These are phyloP conservation scores for Keiferia lycopersicella DNA, from an alignment of 2,888 invertebrate genomes.

Conservation along the genomic window DNA sequence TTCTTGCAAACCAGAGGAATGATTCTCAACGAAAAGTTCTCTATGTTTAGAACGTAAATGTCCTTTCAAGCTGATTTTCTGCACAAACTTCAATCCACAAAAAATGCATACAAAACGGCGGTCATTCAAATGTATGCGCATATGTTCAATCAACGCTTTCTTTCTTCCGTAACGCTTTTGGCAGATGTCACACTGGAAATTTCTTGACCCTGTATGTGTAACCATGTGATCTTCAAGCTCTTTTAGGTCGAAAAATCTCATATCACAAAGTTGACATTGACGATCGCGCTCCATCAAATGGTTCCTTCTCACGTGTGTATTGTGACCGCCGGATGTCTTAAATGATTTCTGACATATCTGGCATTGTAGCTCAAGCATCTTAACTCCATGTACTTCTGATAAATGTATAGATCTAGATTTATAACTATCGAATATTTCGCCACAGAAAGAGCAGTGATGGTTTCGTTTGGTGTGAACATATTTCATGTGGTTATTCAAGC, in stretches of 20 bases:
- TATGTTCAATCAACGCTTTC: slow-evolving; percentile 43
- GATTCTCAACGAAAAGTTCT: slow-evolving; percentile 2
- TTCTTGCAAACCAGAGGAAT: neutral
- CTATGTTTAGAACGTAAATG: slow-evolving; percentile 38
- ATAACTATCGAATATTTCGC: slow-evolving; percentile 36
- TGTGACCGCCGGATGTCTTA: slow-evolving; percentile 38
- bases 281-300: slow-evolving; percentile 62
- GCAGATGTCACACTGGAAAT: slow-evolving; percentile 58
- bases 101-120: slow-evolving; percentile 40
- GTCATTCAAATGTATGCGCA: slow-evolving; percentile 45
- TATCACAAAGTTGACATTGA: slow-evolving; percentile 63
- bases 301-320: slow-evolving; percentile 48
- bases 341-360: slow-evolving; percentile 50
- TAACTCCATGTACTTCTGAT: slow-evolving; percentile 34
- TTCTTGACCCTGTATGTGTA: slow-evolving; percentile 56
- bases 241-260: slow-evolving; percentile 45
- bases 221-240: slow-evolving; percentile 48
- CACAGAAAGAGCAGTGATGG: slow-evolving; percentile 37
- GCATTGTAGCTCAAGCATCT: slow-evolving; percentile 40
- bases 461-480: slow-evolving; percentile 30
- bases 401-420: slow-evolving; percentile 37
- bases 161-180: slow-evolving; percentile 43
- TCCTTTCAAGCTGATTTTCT: slow-evolving; percentile 37
- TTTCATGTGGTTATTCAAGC: slow-evolving; percentile 11
- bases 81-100: slow-evolving; percentile 38